Evolutionary conservation across 1,140 invertebrate genomes (phyloP).

Genomic region (Bathynomus jamesi): DNA sequence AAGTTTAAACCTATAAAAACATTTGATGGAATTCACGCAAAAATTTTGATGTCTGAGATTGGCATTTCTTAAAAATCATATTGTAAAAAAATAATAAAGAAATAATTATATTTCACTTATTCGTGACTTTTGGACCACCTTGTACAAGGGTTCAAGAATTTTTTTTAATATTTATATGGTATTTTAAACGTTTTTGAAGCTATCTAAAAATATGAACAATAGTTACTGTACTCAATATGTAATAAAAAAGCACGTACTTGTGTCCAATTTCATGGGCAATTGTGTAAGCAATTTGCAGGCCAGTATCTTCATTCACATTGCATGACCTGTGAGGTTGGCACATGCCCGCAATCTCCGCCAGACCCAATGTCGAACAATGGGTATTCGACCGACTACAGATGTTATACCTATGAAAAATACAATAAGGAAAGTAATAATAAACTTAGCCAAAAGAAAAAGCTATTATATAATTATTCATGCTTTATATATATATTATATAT

Average conservation of each 20-base stretch:
- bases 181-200: too few species aligned
- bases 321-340: slow-evolving; percentile 78
- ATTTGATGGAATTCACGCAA: too few species aligned
- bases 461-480: background rate
- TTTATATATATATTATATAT: slow-evolving; percentile 1
- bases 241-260: slow-evolving; percentile 58
- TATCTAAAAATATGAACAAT: too few species aligned
- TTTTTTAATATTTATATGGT: too few species aligned
- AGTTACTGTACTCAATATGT: background rate
- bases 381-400: slow-evolving; percentile 70
- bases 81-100: too few species aligned
- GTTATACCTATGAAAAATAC: slow-evolving; percentile 54
- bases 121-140: too few species aligned
- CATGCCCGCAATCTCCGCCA: slow-evolving; percentile 84
- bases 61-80: too few species aligned
- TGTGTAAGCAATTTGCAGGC: slow-evolving; percentile 81
- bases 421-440: slow-evolving; percentile 1
- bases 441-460: too few species aligned
- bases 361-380: slow-evolving; percentile 71
- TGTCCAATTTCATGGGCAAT: slow-evolving; percentile 62
- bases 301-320: slow-evolving; percentile 86
- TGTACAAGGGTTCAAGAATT: too few species aligned
- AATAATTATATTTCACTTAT: too few species aligned
- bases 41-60: too few species aligned
- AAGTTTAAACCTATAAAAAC: too few species aligned